Conservation (phyloP, 2,888 invertebrate species). For the Cataglyphis altisquamis region DNA sequence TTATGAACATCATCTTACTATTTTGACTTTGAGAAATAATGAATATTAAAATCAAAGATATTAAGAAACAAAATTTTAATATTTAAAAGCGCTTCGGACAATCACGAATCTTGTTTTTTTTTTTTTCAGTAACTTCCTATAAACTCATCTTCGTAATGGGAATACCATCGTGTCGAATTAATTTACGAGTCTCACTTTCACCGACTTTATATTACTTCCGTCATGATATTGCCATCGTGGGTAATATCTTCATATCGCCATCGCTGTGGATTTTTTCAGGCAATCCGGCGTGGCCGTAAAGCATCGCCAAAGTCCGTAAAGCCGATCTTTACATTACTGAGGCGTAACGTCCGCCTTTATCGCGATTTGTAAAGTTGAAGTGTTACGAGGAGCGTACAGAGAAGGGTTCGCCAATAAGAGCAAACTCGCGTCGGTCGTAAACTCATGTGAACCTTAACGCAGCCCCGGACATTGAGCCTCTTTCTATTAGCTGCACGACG, state of each 20-base stretch:
- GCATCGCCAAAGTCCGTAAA: slow-evolving; percentile 70
- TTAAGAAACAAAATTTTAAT: neutral
- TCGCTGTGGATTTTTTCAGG: slow-evolving; percentile 26
- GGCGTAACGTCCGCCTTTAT: slow-evolving; percentile 75
- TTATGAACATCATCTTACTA: neutral
- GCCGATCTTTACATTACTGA: slow-evolving; percentile 68
- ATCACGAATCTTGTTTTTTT: slow-evolving; percentile 15
- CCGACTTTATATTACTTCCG: slow-evolving; percentile 15
- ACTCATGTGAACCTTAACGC: slow-evolving; percentile 77
- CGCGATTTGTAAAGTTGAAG: slow-evolving; percentile 75
- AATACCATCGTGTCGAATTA: slow-evolving; percentile 12
- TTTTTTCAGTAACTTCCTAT: neutral
- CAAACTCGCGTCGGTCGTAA: slow-evolving; percentile 80
- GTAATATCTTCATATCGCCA: slow-evolving; percentile 70
- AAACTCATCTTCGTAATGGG: neutral
- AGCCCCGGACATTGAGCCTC: slow-evolving; percentile 56
- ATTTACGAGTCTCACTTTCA: slow-evolving; percentile 17
- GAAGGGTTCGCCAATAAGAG: slow-evolving; percentile 78
- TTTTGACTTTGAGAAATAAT: neutral
- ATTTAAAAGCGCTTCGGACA: neutral
- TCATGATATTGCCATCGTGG: slow-evolving; percentile 1
- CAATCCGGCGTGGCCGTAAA: slow-evolving; percentile 69
- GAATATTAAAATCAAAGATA: neutral
- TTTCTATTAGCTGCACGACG: slow-evolving; percentile 63
- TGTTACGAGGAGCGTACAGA: slow-evolving; percentile 72